Conservation (phyloP, 2,113 vertebrate genomes). For the Arenaria interpres region DNA sequence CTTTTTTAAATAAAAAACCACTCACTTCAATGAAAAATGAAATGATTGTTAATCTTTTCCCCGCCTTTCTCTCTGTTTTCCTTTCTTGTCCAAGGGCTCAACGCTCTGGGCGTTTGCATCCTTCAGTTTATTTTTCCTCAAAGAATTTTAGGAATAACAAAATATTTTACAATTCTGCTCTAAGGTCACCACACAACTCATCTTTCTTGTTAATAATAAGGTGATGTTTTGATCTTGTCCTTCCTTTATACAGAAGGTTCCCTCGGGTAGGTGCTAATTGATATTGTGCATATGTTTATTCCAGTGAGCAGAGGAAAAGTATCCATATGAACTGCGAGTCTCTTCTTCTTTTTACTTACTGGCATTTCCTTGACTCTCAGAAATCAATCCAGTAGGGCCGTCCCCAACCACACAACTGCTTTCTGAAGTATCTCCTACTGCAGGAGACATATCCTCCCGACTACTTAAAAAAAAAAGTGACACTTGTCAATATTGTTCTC, state of each 20-base stretch:
- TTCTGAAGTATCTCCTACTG: neutral
- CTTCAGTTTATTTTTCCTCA: neutral
- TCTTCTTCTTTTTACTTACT: neutral
- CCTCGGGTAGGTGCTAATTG: constrained; percentile 55
- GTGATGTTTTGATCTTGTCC: neutral
- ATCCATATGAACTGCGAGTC: neutral
- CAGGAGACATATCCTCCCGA: neutral
- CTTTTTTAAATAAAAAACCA: neutral
- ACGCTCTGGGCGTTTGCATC: neutral
- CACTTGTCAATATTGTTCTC: neutral
- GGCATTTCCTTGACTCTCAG: neutral
- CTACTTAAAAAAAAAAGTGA: neutral
- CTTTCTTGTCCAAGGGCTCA: neutral
- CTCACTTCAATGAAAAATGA: neutral
- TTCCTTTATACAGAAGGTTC: constrained; percentile 1
- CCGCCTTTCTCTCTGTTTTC: neutral
- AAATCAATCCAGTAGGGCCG: neutral
- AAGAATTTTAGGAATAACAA: neutral
- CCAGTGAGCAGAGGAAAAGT: constrained; percentile 15
- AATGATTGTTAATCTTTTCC: neutral
- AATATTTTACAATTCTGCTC: neutral
- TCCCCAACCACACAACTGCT: neutral
- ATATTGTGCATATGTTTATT: constrained; percentile 14
- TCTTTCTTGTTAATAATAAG: neutral
- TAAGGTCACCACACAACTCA: neutral